Evolutionary conservation across 2,888 invertebrate genomes (phyloP).

Genomic region (Himalopsyche tibetana): DNA sequence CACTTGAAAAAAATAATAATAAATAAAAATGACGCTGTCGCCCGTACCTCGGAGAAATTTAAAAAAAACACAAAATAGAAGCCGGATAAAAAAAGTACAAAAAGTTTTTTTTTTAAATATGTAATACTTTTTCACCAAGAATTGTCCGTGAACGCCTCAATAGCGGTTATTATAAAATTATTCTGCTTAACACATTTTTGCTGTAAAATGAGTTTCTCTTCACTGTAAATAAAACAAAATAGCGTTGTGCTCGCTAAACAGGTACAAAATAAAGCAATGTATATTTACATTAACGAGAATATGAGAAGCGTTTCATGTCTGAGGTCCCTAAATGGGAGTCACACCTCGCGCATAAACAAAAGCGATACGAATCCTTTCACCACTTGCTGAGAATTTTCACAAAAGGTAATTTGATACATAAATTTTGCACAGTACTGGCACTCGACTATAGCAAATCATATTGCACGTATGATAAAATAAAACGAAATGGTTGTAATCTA

Average conservation of each 20-base stretch:
- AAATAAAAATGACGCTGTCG: too few species aligned
- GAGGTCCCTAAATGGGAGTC: slow-evolving; percentile 36
- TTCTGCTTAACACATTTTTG: too few species aligned
- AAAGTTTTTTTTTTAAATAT: too few species aligned
- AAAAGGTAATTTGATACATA: slow-evolving; percentile 16
- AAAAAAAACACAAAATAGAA: too few species aligned
- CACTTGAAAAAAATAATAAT: too few species aligned
- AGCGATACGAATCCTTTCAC: slow-evolving; percentile 23
- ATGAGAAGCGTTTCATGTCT: slow-evolving; percentile 24
- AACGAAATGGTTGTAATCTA: too few species aligned
- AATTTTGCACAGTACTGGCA: neutral
- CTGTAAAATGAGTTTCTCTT: too few species aligned
- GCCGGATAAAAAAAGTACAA: too few species aligned
- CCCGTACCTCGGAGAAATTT: too few species aligned
- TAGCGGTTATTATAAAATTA: too few species aligned
- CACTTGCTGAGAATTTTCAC: slow-evolving; percentile 23
- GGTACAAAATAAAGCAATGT: slow-evolving; percentile 33
- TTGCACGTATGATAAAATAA: neutral
- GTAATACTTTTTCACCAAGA: too few species aligned
- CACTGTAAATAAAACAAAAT: slow-evolving; percentile 29
- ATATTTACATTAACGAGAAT: slow-evolving; percentile 33
- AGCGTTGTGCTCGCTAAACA: neutral
- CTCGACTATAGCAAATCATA: neutral
- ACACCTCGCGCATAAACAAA: slow-evolving; percentile 34
- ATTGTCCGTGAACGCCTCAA: too few species aligned